phyloP scores from a whole-genome alignment of 2,888 invertebrate genomes.

The Philonicus albiceps region DNA sequence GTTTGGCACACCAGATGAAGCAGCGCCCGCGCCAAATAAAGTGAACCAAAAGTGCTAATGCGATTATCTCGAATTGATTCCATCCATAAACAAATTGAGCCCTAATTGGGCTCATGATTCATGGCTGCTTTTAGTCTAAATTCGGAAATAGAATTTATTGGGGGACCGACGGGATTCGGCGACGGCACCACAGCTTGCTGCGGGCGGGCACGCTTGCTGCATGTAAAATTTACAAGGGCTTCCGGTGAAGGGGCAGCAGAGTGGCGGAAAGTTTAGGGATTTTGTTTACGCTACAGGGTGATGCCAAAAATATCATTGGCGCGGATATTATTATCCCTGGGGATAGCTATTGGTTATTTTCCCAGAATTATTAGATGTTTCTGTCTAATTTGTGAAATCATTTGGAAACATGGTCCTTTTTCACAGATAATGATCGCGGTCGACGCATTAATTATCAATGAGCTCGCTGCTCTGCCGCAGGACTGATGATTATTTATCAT shows the following conservation, averaged over 20 bases:
- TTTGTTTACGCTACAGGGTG: not conserved
- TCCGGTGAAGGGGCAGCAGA: not conserved
- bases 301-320: not conserved
- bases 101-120: conserved; percentile 46
- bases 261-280: not conserved
- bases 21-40: conserved; percentile 31
- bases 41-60: conserved; percentile 46
- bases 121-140: conserved; percentile 45
- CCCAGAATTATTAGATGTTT: not conserved
- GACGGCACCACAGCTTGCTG: not conserved
- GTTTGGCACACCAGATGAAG: not conserved
- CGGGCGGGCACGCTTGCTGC: not conserved
- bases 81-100: conserved; percentile 47
- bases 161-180: not conserved
- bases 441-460: not conserved
- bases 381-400: not conserved
- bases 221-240: not conserved
- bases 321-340: not conserved
- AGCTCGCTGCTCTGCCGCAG: not conserved
- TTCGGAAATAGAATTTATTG: conserved; percentile 29
- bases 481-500: not conserved
- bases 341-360: not conserved
- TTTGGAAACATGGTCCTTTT: not conserved
- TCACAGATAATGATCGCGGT: not conserved
- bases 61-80: conserved; percentile 47